These are phyloP conservation scores for Chloroceryle inda DNA, from an alignment of 2,797 vertebrate genomes.

Conservation along the genomic window DNA sequence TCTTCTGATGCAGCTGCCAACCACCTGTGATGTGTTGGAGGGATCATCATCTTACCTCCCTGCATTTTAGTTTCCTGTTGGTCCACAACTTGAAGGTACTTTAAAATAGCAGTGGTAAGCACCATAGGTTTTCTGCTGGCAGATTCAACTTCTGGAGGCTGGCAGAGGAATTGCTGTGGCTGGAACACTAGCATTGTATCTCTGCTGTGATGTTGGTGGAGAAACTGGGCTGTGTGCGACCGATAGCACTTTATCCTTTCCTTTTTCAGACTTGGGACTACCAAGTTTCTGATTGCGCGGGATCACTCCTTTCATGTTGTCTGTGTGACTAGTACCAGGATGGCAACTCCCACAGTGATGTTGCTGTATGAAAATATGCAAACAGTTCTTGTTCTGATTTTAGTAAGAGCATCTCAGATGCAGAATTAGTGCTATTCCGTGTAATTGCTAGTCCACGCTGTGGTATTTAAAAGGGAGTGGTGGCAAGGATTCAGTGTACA, in stretches of 20 bases:
- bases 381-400: background rate
- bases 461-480: slow-evolving; percentile 22
- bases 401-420: background rate
- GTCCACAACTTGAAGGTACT: background rate
- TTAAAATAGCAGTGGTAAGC: background rate
- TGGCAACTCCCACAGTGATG: background rate
- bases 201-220: background rate
- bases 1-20: background rate
- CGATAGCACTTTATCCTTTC: background rate
- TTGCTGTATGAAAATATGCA: background rate
- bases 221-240: background rate
- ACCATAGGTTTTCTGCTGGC: background rate
- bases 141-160: background rate
- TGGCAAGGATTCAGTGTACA: slow-evolving; percentile 26
- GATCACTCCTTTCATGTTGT: background rate
- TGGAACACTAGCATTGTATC: background rate
- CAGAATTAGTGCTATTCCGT: background rate
- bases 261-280: background rate
- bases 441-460: background rate
- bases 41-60: background rate
- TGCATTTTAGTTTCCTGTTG: background rate
- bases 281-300: background rate
- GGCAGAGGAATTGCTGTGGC: background rate
- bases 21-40: background rate
- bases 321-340: background rate